phyloP scores from a whole-genome alignment of 2,113 vertebrate species.

The Hippocampus comes region DNA sequence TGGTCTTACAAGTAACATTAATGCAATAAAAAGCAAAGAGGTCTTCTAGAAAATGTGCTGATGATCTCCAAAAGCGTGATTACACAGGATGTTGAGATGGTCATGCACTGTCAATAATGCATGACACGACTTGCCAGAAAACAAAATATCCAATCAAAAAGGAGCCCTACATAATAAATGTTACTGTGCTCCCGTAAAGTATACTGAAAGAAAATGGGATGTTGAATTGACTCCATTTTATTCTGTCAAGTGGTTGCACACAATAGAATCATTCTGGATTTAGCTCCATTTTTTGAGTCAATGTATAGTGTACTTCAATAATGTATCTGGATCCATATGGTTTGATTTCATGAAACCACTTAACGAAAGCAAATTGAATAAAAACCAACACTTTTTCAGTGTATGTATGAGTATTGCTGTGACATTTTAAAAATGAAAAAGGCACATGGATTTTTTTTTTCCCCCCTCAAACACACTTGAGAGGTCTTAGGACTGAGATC shows the following conservation, averaged over 20 bases:
- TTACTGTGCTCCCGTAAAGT: neutral
- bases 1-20: constrained; percentile 1
- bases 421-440: constrained; percentile 42
- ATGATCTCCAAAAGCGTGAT: constrained; percentile 6
- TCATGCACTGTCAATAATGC: neutral
- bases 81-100: neutral
- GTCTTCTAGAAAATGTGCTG: constrained; percentile 11
- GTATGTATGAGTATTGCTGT: neutral
- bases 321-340: too few species aligned
- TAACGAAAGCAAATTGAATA: too few species aligned
- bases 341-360: too few species aligned
- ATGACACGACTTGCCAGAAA: neutral
- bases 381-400: too few species aligned
- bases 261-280: too few species aligned
- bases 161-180: neutral
- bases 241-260: too few species aligned
- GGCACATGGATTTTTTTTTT: constrained; percentile 46
- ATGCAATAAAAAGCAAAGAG: constrained; percentile 1
- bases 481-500: constrained; percentile 63
- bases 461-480: constrained; percentile 70
- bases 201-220: too few species aligned
- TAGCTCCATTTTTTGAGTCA: too few species aligned
- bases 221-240: too few species aligned
- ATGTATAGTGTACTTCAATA: too few species aligned
- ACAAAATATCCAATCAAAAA: neutral